phyloP scores from a whole-genome alignment of 2,888 invertebrate species.

The Cephus nigrinus region DNA sequence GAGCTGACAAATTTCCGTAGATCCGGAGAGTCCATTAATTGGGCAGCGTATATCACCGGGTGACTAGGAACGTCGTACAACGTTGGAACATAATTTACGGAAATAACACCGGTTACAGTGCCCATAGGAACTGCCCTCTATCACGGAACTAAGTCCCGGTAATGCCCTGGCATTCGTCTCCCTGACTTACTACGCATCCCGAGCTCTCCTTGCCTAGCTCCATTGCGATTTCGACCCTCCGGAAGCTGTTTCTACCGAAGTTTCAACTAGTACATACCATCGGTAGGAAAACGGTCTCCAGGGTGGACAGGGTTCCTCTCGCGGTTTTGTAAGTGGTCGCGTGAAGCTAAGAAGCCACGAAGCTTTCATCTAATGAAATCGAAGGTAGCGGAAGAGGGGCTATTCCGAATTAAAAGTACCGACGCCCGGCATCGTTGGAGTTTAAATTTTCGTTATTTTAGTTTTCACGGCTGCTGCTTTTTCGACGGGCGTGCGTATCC shows the following conservation, averaged over 20 bases:
- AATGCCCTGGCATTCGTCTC: slow-evolving; percentile 5
- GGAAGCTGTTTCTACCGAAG: neutral
- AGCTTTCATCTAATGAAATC: neutral
- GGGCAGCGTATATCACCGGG: slow-evolving; percentile 49
- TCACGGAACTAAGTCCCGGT: slow-evolving; percentile 7
- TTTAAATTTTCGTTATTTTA: neutral
- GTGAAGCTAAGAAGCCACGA: neutral
- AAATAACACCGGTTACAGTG: slow-evolving; percentile 35
- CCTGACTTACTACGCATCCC: slow-evolving; percentile 13
- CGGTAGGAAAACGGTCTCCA: neutral
- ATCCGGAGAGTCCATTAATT: slow-evolving; percentile 50
- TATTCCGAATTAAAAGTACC: neutral
- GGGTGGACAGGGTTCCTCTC: neutral
- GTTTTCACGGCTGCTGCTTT: neutral
- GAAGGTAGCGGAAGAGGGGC: neutral
- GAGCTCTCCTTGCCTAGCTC: slow-evolving; percentile 7
- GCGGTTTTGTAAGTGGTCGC: neutral
- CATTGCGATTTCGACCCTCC: neutral
- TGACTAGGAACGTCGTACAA: neutral
- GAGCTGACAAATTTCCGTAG: slow-evolving; percentile 49
- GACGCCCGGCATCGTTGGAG: neutral
- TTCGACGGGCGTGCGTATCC: neutral
- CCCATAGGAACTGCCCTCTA: slow-evolving; percentile 2
- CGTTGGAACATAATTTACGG: slow-evolving; percentile 47
- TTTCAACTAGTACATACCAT: neutral